phyloP scores from a whole-genome alignment of 2,113 vertebrate species.

The Euleptes europaea region DNA sequence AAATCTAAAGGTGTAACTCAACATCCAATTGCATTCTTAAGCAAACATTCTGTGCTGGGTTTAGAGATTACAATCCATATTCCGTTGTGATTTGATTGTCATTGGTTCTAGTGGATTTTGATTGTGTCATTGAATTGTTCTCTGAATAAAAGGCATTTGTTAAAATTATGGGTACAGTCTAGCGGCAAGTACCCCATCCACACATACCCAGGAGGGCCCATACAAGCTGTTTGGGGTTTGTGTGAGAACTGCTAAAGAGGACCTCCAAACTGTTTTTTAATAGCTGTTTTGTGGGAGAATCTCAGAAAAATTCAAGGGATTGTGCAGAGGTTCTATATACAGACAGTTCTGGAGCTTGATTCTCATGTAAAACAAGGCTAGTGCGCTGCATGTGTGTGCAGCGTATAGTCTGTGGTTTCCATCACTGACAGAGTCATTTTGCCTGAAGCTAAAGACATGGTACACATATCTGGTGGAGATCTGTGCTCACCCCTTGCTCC shows the following conservation, averaged over 20 bases:
- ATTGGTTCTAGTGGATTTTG: background rate
- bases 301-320: background rate
- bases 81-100: background rate
- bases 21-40: background rate
- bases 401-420: background rate
- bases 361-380: background rate
- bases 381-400: background rate
- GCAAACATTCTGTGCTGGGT: background rate
- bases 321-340: background rate
- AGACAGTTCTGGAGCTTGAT: no score
- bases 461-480: background rate
- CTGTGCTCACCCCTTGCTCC: background rate
- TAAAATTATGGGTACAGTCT: background rate
- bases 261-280: background rate
- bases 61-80: background rate
- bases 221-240: no score
- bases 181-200: background rate
- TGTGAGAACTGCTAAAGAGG: background rate
- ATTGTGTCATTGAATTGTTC: background rate
- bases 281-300: background rate
- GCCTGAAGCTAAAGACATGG: background rate
- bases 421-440: background rate
- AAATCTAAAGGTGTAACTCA: background rate
- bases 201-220: background rate
- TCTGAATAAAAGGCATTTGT: background rate